Evolutionary conservation across 1,140 invertebrate species (phyloP), one percentile per base, ranked within the genome.

Genomic region (Drosophila pandora): DNA sequence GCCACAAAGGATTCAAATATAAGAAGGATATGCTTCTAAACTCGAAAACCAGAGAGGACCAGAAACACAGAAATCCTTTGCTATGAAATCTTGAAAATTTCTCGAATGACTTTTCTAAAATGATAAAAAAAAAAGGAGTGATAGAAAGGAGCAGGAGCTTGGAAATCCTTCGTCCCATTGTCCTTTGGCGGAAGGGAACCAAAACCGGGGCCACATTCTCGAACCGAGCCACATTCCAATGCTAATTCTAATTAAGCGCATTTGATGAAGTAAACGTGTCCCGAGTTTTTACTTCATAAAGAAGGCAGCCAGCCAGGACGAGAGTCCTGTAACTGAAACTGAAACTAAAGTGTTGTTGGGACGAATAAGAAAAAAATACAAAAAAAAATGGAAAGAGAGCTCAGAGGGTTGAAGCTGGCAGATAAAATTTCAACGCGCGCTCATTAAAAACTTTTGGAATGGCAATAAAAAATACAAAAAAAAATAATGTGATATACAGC

Each of bases 181-280:
- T 43, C 41, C 13, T 43, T 37, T 17, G 17, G 5, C n/a, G 7
- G 7, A 13, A 39, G 37, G n/a, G 37, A 39, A 39, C 12, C 4
- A 43, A 43, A 43, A 17, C 17, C 12, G n/a, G 32, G 10, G 28
- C 28, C 47, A 65, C 53, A 79, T 79, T 79, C 43, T 48, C 54
- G 13, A 13, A 63, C 30, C 50, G 54, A 17, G 49, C 56, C 59
- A 61, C 73, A 80, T 79, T 79, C 77, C 77, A 21, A 76, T 79
- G 77, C 78, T 81, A 80, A 80, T 80, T 80, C 78, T 80, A 80
- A 80, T 80, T 80, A 80, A 81, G 78, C 78, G 78, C 73, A 76
- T 81, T 80, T 80, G 78, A 80, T 80, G 78, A 80, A 76, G 78
- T 80, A 80, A 79, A 79, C 78, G 78, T 80, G 77, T 79, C 65